phyloP scores from a whole-genome alignment of 2,797 vertebrate species.

The Anguilla marmorata region DNA sequence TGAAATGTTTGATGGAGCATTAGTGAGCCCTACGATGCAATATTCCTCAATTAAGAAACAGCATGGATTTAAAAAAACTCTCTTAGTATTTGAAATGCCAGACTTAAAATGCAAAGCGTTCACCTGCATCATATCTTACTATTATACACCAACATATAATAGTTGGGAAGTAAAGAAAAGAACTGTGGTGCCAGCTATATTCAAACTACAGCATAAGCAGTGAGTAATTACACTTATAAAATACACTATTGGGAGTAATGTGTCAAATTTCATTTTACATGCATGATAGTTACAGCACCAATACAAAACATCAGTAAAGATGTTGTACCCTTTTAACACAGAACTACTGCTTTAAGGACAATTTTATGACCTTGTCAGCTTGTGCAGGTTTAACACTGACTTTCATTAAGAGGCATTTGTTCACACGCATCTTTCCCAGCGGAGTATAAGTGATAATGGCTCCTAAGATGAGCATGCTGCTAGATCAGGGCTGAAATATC shows the following conservation, averaged over 20 bases:
- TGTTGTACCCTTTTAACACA: background rate
- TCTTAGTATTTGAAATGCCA: constrained; percentile 20
- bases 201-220: background rate
- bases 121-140: too few relatives aligned
- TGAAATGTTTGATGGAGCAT: background rate
- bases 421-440: background rate
- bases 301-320: background rate
- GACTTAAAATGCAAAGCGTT: background rate
- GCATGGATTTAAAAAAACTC: constrained; percentile 22
- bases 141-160: too few relatives aligned
- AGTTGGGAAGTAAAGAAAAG: background rate
- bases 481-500: background rate
- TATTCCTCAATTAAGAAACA: constrained; percentile 9
- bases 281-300: background rate
- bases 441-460: background rate
- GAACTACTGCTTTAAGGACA: background rate
- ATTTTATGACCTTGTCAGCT: background rate
- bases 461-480: background rate
- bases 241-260: background rate
- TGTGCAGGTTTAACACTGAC: background rate
- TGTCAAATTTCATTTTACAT: background rate
- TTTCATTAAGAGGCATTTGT: background rate
- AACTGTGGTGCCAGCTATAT: background rate
- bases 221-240: background rate
- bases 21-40: background rate